Base-by-base conservation (phyloP, 2,113 vertebrate genomes). In the Archocentrus centrarchus region DNA sequence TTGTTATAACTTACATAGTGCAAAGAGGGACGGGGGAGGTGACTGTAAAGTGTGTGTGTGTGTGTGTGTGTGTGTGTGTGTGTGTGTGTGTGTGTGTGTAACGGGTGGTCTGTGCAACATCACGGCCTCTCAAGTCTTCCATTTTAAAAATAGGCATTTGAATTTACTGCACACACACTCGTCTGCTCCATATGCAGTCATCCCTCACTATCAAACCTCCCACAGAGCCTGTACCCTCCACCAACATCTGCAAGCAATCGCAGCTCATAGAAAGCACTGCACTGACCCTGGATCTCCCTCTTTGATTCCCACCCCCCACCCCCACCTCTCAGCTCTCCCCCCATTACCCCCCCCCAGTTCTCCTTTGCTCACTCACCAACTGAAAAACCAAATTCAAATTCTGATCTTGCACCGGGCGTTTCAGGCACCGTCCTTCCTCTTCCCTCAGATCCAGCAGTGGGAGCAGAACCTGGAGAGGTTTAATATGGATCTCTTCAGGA, bases 381-480 rank as follows among this genome's bases (percentile, higher is more conserved):
- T 37, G 63, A 18, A 79, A 84, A 61, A 35, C 1, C 10, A 27
- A 64, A 66, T 30, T 78, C 58, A 37, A 1, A 35, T 61, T 47
- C 32, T 39, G 18, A 58, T 37, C 24, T 41, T 13, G 11, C 27
- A 37, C 14, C 2, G 17, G 41, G 14, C 20, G 4, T 47, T 14
- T 22, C 2, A 20, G 59, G 3, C 14, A 13, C 35, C 17, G 1
- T 11, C 63, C 37, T 47, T 66, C 14, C 2, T 73, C 9, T 59
- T 22, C 75, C 75, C 90, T 89, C 93, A 99, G 98, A 99, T 99
- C 88, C 98, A 98, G 92, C 98, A 99, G 80, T 99, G 98, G 98
- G 98, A 99, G 86, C 98, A 99, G 95, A 99, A 99, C 89, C 95
- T 99, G 94, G 98, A 99, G 95, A 96, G 96, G 79, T 99, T 99